Conservation (phyloP, 2,888 invertebrate species). For the Tetragonisca angustula region DNA sequence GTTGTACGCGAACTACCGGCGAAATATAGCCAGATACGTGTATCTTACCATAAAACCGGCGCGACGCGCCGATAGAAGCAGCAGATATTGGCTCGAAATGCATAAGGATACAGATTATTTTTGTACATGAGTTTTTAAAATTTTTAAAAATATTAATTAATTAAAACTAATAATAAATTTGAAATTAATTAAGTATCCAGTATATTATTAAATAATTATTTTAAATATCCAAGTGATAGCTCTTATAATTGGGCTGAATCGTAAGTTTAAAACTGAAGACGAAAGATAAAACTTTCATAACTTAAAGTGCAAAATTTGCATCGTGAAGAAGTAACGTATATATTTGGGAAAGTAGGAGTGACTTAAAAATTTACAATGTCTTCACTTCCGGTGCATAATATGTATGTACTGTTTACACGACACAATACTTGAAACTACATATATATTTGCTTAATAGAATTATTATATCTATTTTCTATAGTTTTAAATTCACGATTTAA, state of each 20-base stretch:
- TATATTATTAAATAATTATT: background rate
- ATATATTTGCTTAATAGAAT: background rate
- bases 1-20: constrained; percentile 26
- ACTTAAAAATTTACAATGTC: background rate
- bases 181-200: background rate
- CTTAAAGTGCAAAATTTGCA: background rate
- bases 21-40: constrained; percentile 3
- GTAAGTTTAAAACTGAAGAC: background rate
- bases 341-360: background rate
- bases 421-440: no score
- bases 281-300: background rate
- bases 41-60: constrained; percentile 11
- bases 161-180: background rate
- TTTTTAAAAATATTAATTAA: background rate
- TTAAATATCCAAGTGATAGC: background rate
- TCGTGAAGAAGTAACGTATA: background rate
- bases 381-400: background rate
- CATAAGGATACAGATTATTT: constrained; percentile 33
- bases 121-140: background rate
- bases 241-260: background rate
- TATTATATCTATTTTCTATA: background rate
- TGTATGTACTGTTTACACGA: background rate
- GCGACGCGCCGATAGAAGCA: constrained; percentile 17
- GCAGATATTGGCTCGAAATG: constrained; percentile 33
- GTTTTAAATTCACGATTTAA: background rate